Percentiles rank a stretch among this genome's conserved stretches.
phyloP scores from a whole-genome alignment of 2,113 vertebrate species.

The Phrynosoma blainvillii region DNA sequence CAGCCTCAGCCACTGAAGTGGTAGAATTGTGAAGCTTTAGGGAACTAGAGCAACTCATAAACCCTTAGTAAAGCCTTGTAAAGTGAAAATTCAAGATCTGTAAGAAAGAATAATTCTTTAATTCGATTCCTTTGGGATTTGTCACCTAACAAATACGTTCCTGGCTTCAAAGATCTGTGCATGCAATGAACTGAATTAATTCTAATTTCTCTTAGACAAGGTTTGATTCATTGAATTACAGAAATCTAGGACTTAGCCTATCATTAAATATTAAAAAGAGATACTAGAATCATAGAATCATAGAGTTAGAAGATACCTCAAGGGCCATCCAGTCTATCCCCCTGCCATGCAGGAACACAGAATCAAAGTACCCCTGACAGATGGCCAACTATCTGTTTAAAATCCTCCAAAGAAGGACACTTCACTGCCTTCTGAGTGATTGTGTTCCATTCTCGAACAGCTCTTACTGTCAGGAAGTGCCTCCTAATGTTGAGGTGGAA shows the following conservation, averaged over 20 bases:
- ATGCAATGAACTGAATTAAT: constrained; percentile 13
- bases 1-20: constrained; percentile 29
- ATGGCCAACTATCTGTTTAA: too few relatives aligned
- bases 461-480: too few relatives aligned
- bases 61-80: constrained; percentile 11
- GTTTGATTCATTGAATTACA: constrained; percentile 8
- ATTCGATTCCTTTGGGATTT: constrained; percentile 24
- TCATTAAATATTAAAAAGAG: not conserved
- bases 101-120: constrained; percentile 25
- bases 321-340: too few relatives aligned
- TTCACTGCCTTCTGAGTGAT: too few relatives aligned
- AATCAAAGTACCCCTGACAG: too few relatives aligned
- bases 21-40: not conserved
- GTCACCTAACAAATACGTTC: constrained; percentile 18
- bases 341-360: too few relatives aligned
- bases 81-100: constrained; percentile 37
- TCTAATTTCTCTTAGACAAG: not conserved
- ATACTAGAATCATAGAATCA: not conserved
- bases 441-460: too few relatives aligned
- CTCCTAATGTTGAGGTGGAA: too few relatives aligned
- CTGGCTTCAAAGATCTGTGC: constrained; percentile 16
- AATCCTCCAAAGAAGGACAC: too few relatives aligned
- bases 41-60: constrained; percentile 29
- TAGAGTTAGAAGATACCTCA: too few relatives aligned
- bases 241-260: not conserved